These are phyloP conservation scores for Drosophila ironensis DNA, from an alignment of 1,140 invertebrate species.

Conservation along the genomic window DNA sequence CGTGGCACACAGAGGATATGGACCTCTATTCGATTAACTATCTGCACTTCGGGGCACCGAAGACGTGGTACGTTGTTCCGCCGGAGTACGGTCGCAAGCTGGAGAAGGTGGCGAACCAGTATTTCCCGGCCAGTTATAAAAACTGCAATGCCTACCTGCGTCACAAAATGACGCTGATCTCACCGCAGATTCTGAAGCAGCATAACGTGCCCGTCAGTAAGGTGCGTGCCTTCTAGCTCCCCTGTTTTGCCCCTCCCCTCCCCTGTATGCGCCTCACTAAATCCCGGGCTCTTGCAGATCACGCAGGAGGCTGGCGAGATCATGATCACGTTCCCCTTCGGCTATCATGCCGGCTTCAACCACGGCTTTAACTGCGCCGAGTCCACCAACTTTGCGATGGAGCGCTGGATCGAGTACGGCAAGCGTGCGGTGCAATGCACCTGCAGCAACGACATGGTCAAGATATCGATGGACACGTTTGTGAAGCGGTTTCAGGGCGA, in stretches of 20 bases:
- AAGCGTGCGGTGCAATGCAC: slow-evolving; percentile 93
- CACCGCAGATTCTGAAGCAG: slow-evolving; percentile 94
- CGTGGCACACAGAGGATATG: slow-evolving; percentile 99
- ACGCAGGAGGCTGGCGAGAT: slow-evolving; percentile 98
- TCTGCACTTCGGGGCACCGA: slow-evolving; percentile 94
- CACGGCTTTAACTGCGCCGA: slow-evolving; percentile 99
- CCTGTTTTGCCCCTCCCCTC: background rate
- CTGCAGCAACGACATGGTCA: slow-evolving; percentile 95
- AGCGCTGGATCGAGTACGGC: slow-evolving; percentile 99
- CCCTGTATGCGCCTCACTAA: background rate
- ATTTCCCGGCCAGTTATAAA: slow-evolving; percentile 93
- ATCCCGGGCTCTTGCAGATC: slow-evolving; percentile 84
- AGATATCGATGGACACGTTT: slow-evolving; percentile 99
- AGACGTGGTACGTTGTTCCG: slow-evolving; percentile 98
- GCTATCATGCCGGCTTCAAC: slow-evolving; percentile 98
- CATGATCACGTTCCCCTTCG: slow-evolving; percentile 99
- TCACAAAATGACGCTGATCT: slow-evolving; percentile 99
- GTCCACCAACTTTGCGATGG: slow-evolving; percentile 98
- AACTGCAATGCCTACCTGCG: slow-evolving; percentile 96
- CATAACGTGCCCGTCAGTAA: slow-evolving; percentile 98
- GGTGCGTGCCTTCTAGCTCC: slow-evolving; percentile 38
- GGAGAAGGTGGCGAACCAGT: slow-evolving; percentile 95
- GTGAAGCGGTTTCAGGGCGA: slow-evolving; percentile 97
- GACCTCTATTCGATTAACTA: slow-evolving; percentile 99
- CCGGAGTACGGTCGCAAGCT: slow-evolving; percentile 96